Evolutionary conservation across 2,113 vertebrate genomes (phyloP).

Genomic region (Etheostoma cragini): DNA sequence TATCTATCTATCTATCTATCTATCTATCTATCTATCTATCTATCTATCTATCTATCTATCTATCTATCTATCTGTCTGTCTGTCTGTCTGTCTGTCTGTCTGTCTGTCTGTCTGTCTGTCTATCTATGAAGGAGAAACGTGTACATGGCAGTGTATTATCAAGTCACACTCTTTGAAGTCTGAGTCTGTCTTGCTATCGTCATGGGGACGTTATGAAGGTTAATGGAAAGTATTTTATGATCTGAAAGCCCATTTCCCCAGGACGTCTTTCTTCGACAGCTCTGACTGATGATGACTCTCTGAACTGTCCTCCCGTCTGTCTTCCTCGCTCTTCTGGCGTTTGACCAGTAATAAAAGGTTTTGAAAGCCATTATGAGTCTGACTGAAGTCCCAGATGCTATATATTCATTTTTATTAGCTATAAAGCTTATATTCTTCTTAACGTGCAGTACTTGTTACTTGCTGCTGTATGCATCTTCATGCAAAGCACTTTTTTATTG

Average conservation of each 20-base stretch:
- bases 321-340: constrained; percentile 1
- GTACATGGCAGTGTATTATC: not conserved
- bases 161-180: not conserved
- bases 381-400: not conserved
- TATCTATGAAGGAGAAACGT: not conserved
- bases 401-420: not conserved
- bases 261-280: constrained; percentile 3
- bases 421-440: not conserved
- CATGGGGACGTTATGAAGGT: constrained; percentile 6
- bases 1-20: too few relatives aligned
- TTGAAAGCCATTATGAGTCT: not conserved
- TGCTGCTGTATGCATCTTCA: not conserved
- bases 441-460: not conserved
- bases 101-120: too few relatives aligned
- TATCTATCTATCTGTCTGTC: too few relatives aligned
- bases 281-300: constrained; percentile 24
- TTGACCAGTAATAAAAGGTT: not conserved
- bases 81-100: too few relatives aligned
- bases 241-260: constrained; percentile 23
- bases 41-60: too few relatives aligned
- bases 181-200: not conserved
- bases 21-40: too few relatives aligned
- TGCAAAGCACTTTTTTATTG: too few relatives aligned
- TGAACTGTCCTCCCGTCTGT: not conserved
- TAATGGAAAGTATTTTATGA: constrained; percentile 1